Evolutionary conservation across 2,113 vertebrate genomes (phyloP).

Genomic region (Dinomys branickii): DNA sequence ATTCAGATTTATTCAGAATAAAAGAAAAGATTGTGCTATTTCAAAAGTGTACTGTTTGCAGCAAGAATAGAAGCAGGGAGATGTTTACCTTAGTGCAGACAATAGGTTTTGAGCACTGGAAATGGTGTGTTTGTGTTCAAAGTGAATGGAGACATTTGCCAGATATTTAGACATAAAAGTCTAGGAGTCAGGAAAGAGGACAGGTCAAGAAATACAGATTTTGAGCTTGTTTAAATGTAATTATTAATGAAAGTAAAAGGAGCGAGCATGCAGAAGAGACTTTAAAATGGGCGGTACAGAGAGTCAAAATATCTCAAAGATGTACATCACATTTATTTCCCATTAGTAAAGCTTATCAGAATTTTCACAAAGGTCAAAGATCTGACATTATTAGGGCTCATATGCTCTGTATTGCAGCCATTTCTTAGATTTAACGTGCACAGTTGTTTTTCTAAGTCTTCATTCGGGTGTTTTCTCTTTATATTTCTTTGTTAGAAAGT

Average conservation of each 20-base stretch:
- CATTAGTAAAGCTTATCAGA: too few species aligned
- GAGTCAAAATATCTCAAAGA: background rate
- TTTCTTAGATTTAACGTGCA: background rate
- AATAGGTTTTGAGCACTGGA: background rate
- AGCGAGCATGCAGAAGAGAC: background rate
- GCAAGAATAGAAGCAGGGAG: background rate
- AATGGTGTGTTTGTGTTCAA: background rate
- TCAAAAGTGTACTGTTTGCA: background rate
- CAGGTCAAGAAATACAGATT: background rate
- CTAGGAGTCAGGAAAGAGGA: background rate
- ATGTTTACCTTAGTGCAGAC: background rate
- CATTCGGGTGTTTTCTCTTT: background rate
- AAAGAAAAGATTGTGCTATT: background rate
- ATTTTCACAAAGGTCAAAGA: background rate
- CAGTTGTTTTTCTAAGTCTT: background rate
- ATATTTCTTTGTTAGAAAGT: background rate
- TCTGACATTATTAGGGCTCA: background rate
- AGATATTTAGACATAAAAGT: background rate
- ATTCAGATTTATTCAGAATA: background rate
- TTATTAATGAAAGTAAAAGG: background rate
- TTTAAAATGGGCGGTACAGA: background rate
- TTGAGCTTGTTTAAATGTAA: background rate
- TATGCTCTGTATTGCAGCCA: background rate
- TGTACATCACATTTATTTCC: too few species aligned
- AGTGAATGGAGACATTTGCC: background rate